Evolutionary conservation across 2,888 invertebrate species (phyloP), one percentile per base, ranked within the genome.

Genomic region (Schrankia costaestrigalis): DNA sequence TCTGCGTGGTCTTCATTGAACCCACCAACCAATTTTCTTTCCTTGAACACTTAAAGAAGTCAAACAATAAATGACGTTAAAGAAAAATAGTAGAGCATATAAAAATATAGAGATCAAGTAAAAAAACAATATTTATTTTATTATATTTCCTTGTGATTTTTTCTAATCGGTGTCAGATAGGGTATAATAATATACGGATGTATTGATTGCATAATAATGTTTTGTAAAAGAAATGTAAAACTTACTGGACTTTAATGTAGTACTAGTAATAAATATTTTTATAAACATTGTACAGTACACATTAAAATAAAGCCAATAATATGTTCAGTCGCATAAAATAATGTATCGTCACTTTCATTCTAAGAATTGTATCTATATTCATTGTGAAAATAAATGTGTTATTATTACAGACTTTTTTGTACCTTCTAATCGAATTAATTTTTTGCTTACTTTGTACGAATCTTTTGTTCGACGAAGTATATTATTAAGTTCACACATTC

Each of bases 361-460:
- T 66, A 61, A 52, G 60, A 71, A 64, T 60, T 77, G 68, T 55
- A 56, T 38, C 37, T 72, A 69, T 77, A 73, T 76, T 75, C 66
- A 67, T 68, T 75, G 68, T 70, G 56, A 42, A 73, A 77, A 71
- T 71, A 75, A 77, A 78, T 72, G 69, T 75, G 70, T 71, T 76
- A 75, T 71, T 75, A 73, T 60, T 62, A 59, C 49, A 51, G 18
- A 27, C 23, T 23, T 9, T 54, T 31, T 44, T 28, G 37, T 43
- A 39, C 45, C 41, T 56, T 59, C 50, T 56, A 61, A 64, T 62
- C 63, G 60, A 63, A 70, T 68, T 68, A 63, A 54, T 59, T 71
- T 69, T 73, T 73, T 67, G 56, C 57, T 54, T 45, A 46, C 30
- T 44, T 44, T 44, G 23, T 28, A 34, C 41, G 49, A 47, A 42